Conservation (phyloP, 2,888 invertebrate species). For the Ashinkailepas kermadecensis region DNA sequence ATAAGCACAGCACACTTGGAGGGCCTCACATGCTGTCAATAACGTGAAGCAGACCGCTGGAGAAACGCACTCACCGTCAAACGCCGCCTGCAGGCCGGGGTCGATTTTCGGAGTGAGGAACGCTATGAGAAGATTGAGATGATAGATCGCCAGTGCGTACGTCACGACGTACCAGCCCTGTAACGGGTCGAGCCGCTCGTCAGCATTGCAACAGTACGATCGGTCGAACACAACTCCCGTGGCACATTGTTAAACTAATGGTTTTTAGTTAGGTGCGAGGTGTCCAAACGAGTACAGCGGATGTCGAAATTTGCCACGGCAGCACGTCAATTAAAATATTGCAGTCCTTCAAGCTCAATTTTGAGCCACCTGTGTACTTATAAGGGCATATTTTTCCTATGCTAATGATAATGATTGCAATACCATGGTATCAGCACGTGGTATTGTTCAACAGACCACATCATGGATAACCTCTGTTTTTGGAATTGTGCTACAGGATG, state of each 20-base stretch:
- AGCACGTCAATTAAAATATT: no score
- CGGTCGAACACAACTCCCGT: not conserved
- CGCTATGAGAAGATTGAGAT: constrained; percentile 97
- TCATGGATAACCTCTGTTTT: no score
- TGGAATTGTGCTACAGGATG: no score
- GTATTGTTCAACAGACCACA: no score
- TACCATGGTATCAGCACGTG: no score
- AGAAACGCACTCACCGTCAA: constrained; percentile 61
- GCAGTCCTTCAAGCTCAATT: no score
- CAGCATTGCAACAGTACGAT: not conserved
- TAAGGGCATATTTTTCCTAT: no score
- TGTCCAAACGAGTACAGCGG: no score
- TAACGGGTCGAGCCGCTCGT: constrained; percentile 40
- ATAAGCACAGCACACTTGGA: no score
- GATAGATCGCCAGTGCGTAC: constrained; percentile 97
- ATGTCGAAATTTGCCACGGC: not conserved
- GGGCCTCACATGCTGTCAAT: no score
- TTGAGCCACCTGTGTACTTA: no score
- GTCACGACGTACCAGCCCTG: constrained; percentile 99
- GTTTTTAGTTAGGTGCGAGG: not conserved
- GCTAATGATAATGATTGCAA: no score
- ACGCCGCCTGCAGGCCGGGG: constrained; percentile 74
- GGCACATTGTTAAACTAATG: not conserved
- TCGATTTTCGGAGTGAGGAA: constrained; percentile 99
- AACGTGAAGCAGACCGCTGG: not conserved